These are phyloP conservation scores for Eulacestoma nigropectus DNA, from an alignment of 2,113 vertebrate species.

Conservation along the genomic window DNA sequence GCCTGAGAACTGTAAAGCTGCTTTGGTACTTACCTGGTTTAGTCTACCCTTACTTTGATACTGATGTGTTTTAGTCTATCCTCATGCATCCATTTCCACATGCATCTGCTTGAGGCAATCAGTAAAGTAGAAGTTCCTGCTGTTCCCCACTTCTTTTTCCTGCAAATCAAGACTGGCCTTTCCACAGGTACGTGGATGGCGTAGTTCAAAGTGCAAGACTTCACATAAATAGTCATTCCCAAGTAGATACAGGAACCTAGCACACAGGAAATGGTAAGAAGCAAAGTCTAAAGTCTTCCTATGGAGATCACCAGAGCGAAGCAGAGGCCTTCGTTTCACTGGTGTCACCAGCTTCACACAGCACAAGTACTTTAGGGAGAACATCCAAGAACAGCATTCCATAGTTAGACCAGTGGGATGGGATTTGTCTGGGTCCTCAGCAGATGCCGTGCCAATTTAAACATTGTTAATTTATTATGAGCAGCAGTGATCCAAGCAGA, in stretches of 20 bases:
- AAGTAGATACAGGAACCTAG: background rate
- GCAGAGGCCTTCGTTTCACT: background rate
- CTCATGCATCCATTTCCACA: background rate
- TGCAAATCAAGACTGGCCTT: background rate
- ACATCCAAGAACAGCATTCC: constrained; percentile 17
- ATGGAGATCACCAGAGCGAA: accelerated
- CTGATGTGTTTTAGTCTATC: background rate
- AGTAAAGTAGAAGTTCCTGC: background rate
- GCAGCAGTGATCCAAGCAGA: constrained; percentile 10
- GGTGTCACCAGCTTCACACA: background rate
- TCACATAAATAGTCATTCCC: background rate
- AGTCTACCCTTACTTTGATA: background rate
- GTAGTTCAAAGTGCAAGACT: background rate
- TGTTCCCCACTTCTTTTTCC: background rate
- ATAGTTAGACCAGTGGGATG: background rate
- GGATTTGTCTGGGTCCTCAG: constrained; percentile 26
- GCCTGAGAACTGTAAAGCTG: background rate
- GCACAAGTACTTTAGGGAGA: background rate
- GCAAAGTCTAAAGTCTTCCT: background rate
- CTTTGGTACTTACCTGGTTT: background rate
- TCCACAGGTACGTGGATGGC: background rate
- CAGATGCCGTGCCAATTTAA: background rate
- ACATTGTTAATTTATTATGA: constrained; percentile 54
- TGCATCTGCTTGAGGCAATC: background rate
- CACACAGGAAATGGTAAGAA: accelerated